A percentile compares a stretch with the other conserved stretches of the same genome.
phyloP scores from a whole-genome alignment of 2,888 invertebrate species.

The Pediacus dermestoides region DNA sequence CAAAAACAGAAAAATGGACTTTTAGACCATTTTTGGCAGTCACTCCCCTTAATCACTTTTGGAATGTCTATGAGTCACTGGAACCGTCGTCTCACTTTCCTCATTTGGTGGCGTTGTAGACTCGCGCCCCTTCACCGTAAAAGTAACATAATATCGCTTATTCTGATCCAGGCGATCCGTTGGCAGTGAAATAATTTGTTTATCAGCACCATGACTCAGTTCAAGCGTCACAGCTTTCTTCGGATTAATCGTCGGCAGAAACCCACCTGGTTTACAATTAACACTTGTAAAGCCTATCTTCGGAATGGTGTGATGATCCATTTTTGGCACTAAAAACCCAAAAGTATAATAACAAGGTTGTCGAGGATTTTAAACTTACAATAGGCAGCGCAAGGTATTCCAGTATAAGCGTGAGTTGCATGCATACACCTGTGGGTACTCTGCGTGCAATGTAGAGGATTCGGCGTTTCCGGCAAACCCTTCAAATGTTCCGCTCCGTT shows the following conservation, averaged over 20 bases:
- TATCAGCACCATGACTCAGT: conserved; percentile 78
- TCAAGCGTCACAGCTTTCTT: conserved; percentile 67
- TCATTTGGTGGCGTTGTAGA: conserved; percentile 43
- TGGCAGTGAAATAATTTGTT: conserved; percentile 83
- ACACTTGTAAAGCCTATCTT: conserved; percentile 57
- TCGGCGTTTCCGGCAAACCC: conserved; percentile 49
- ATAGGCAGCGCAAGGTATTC: conserved; percentile 82
- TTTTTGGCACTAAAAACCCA: conserved; percentile 63
- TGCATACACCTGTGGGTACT: conserved; percentile 88
- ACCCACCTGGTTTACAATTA: conserved; percentile 50
- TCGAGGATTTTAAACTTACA: conserved; percentile 60
- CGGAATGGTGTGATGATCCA: conserved; percentile 77
- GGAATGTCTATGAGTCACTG: conserved; percentile 48
- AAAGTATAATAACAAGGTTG: no score
- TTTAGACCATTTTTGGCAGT: no score
- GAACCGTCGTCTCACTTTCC: conserved; percentile 23
- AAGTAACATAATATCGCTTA: conserved; percentile 89
- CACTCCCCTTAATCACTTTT: conserved; percentile 48
- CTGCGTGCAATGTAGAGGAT: conserved; percentile 78
- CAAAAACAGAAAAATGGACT: no score
- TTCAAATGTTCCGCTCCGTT: conserved; percentile 62
- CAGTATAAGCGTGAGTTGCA: conserved; percentile 87
- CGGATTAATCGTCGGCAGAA: conserved; percentile 65
- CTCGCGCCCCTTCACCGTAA: conserved; percentile 80
- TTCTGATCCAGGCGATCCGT: conserved; percentile 83